These are phyloP conservation scores for Clinocottus analis DNA, from an alignment of 2,113 vertebrate species.

Conservation along the genomic window DNA sequence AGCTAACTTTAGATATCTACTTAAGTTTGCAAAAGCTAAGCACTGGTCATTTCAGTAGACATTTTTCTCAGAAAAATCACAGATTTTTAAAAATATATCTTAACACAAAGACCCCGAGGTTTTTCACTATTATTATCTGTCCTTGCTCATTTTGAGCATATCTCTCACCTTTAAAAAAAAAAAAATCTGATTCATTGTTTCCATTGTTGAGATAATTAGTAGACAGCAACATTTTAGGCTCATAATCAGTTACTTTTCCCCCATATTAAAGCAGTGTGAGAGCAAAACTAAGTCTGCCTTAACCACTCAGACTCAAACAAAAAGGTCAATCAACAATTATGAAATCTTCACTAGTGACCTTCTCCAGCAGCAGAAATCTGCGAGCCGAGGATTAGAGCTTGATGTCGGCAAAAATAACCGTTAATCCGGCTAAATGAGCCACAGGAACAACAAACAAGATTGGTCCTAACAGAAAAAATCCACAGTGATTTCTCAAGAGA, in stretches of 20 bases:
- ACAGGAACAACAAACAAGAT: constrained; percentile 40
- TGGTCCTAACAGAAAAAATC: constrained; percentile 39
- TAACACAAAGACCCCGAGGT: neutral
- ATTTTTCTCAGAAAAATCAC: neutral
- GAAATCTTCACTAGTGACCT: neutral
- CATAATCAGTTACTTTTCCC: constrained; percentile 1
- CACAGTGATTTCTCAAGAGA: constrained; percentile 60
- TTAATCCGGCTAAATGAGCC: constrained; percentile 47
- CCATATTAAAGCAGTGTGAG: too few species aligned
- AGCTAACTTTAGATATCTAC: neutral
- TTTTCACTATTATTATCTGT: too few species aligned
- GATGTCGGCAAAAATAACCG: constrained; percentile 28
- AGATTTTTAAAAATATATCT: too few species aligned
- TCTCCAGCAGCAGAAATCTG: neutral
- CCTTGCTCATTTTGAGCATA: too few species aligned
- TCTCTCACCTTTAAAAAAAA: too few species aligned
- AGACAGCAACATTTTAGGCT: neutral
- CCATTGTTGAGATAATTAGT: constrained; percentile 20
- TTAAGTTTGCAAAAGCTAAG: too few species aligned
- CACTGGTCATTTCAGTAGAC: too few species aligned
- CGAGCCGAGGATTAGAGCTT: constrained; percentile 19
- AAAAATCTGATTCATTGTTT: too few species aligned
- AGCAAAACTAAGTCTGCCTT: neutral
- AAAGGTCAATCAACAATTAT: neutral
- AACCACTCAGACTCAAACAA: neutral